Base-by-base conservation (phyloP, 2,888 invertebrate genomes). In the Drosophila pseudotakahashii region DNA sequence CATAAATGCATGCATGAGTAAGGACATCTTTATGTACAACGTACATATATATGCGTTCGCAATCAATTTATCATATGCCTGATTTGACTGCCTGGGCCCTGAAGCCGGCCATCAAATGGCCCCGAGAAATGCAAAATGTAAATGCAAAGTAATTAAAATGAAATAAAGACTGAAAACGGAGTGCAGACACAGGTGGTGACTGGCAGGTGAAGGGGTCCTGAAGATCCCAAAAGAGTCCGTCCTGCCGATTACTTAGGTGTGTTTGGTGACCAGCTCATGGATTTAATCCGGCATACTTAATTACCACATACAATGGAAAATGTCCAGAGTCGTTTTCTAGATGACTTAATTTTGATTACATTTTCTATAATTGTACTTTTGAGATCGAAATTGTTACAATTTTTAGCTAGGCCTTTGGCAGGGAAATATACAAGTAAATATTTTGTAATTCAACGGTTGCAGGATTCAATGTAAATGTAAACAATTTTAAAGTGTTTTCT, bases 41-140 rank as follows among this genome's bases (percentile, higher is more conserved):
- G 32, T 48, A 14, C 10, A 37, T 74, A 66, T 74, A 66, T 80
- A 50, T 74, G 54, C 64, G 32, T 75, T 84, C 62, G 73, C 75
- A 84, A 82, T 82, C 85, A 81, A 78, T 84, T 81, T 81, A 73
- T 81, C 76, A 77, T 81, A 70, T 70, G 85, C 66, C 62, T 77
- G 82, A 81, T 79, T 84, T 84, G 72, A 67, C 62, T 47, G 55
- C 60, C 48, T 39, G 39, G 57, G 61, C 47, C 55, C 55, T 26
- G 64, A 61, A 50, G 41, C 59, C 44, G 34, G 44, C 26, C 42
- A 45, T 54, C 32, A 55, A 61, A 48, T 61, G 58, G 48, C 66
- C 47, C 34, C 47, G 10, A 54, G 68, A 60, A 67, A 72, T 74
- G 66, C 44, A 58, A 47, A 60, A 73, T 70, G 72, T 64, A 77